These are phyloP conservation scores for Myotis lucifugus DNA, from an alignment of 2,113 vertebrate species.

Conservation along the genomic window DNA sequence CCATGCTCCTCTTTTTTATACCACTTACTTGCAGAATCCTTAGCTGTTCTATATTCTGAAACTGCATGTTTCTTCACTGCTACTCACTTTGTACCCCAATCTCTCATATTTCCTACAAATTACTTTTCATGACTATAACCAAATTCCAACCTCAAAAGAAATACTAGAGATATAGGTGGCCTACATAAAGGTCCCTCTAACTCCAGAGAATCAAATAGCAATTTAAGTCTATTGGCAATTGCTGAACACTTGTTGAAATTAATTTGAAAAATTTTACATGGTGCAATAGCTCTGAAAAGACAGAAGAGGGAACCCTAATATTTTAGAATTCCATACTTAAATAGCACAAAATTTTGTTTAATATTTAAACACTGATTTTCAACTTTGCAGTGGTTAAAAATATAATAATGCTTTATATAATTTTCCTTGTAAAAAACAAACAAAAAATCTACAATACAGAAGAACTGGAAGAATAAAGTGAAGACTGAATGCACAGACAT, in stretches of 20 bases:
- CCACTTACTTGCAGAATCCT: neutral
- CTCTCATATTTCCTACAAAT: neutral
- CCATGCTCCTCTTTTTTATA: neutral
- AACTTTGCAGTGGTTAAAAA: conserved; percentile 50
- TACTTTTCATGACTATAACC: neutral
- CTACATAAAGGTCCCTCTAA: neutral
- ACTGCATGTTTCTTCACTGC: neutral
- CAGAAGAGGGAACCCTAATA: conserved; percentile 75
- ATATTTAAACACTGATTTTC: conserved; percentile 33
- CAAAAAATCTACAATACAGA: neutral
- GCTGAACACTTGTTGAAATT: conserved; percentile 12
- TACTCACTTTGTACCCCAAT: neutral
- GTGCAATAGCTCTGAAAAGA: conserved; percentile 62
- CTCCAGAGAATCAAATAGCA: neutral
- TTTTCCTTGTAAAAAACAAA: neutral
- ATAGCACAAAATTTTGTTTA: conserved; percentile 30
- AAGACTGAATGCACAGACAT: neutral
- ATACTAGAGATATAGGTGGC: neutral
- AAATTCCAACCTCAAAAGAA: conserved; percentile 40
- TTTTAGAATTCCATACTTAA: conserved; percentile 62
- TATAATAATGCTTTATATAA: neutral
- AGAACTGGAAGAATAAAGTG: neutral
- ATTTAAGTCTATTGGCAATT: neutral
- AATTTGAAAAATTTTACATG: conserved; percentile 56
- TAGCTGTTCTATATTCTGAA: neutral